Percentiles rank a stretch among this genome's conserved stretches.
Evolutionary conservation across 2,113 vertebrate genomes (phyloP).

Genomic region (Diphyllodes magnificus): DNA sequence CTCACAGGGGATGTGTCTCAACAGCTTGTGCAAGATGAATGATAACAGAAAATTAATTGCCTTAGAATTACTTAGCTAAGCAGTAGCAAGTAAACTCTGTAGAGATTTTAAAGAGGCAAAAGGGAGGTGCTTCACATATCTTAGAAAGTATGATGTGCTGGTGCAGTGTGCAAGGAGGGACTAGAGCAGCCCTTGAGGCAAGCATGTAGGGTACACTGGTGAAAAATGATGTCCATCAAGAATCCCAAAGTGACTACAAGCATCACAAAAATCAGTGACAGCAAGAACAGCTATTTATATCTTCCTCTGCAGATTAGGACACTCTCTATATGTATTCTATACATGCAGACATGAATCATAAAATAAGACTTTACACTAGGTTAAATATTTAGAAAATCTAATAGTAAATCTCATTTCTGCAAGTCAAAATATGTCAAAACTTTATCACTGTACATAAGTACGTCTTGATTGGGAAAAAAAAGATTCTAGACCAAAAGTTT

Average conservation of each 20-base stretch:
- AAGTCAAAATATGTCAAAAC: not conserved
- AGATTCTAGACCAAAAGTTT: not conserved
- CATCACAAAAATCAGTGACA: not conserved
- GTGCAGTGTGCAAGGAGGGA: not conserved
- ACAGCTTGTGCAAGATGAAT: not conserved
- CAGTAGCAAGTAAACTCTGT: not conserved
- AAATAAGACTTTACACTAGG: not conserved
- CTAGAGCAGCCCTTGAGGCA: not conserved
- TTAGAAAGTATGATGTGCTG: not conserved
- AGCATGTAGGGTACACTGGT: not conserved
- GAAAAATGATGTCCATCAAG: not conserved
- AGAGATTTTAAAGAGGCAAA: not conserved
- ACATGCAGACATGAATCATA: not conserved
- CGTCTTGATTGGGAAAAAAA: not conserved
- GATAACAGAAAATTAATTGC: not conserved
- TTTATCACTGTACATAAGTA: fast-evolving
- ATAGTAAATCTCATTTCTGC: not conserved
- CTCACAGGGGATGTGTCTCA: not conserved
- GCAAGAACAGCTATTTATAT: not conserved
- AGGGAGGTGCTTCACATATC: not conserved
- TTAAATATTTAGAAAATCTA: not conserved
- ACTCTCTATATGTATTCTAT: not conserved
- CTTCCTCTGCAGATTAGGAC: not conserved
- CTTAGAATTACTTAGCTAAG: not conserved
- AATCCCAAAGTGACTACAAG: not conserved